phyloP scores from a whole-genome alignment of 2,797 vertebrate genomes.

The Onychomys torridus region DNA sequence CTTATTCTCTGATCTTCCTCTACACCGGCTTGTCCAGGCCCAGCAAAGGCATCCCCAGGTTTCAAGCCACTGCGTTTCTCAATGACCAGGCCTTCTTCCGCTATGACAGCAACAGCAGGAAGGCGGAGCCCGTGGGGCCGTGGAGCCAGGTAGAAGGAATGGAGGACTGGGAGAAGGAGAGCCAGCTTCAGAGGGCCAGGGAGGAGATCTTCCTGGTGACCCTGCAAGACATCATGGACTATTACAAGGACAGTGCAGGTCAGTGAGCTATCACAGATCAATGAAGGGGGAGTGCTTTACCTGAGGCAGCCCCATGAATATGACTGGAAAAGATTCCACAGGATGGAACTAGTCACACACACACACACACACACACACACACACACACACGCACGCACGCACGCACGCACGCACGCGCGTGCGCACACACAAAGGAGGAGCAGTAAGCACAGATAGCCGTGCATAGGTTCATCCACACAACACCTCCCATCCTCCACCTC shows the following conservation, averaged over 20 bases:
- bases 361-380: background rate
- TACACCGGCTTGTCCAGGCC: slow-evolving; percentile 61
- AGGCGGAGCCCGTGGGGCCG: background rate
- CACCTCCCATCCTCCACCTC: no score
- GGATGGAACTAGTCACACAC: background rate
- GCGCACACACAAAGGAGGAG: no score
- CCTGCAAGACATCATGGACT: slow-evolving; percentile 67
- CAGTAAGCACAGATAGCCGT: background rate
- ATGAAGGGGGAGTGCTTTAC: background rate
- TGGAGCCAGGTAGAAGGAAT: slow-evolving; percentile 68
- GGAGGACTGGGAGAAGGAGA: slow-evolving; percentile 74
- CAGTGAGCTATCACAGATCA: background rate
- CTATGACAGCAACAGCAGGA: slow-evolving; percentile 60
- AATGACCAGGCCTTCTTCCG: slow-evolving; percentile 74
- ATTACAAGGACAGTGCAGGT: slow-evolving; percentile 70
- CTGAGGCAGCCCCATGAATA: background rate
- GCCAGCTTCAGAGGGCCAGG: slow-evolving; percentile 66
- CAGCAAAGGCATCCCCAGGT: background rate
- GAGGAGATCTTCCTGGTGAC: slow-evolving; percentile 71
- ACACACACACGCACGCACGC: background rate
- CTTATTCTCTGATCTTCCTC: slow-evolving; percentile 68
- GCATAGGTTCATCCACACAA: accelerated
- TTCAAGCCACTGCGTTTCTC: slow-evolving; percentile 69
- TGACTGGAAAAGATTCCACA: background rate
- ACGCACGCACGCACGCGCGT: background rate